phyloP scores from a whole-genome alignment of 2,888 invertebrate genomes.

The Erebia aethiops region DNA sequence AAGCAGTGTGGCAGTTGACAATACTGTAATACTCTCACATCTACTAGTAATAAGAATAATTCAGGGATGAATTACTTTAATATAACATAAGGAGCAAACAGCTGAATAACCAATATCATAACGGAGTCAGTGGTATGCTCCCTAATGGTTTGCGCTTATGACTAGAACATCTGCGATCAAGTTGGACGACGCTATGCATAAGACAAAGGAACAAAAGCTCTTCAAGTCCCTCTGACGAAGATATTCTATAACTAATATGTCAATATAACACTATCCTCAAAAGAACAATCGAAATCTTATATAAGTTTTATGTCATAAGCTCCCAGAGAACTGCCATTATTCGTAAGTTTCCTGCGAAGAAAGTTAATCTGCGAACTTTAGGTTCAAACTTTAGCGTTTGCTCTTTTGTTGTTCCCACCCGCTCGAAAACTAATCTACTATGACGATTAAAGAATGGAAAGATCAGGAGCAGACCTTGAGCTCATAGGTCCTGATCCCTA shows the following conservation, averaged over 20 bases:
- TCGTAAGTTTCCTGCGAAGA: background rate
- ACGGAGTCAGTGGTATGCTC: slow-evolving; percentile 20
- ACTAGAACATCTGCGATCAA: slow-evolving; percentile 31
- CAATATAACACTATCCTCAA: background rate
- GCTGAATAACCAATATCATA: slow-evolving; percentile 12
- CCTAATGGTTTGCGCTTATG: slow-evolving; percentile 32
- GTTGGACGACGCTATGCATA: slow-evolving; percentile 19
- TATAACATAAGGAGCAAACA: background rate
- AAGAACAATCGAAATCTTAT: background rate
- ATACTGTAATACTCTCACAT: too few relatives aligned
- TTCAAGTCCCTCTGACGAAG: background rate
- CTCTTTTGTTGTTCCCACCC: background rate
- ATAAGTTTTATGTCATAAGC: background rate
- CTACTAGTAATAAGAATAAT: background rate
- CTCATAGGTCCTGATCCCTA: too few relatives aligned
- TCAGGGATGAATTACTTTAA: background rate
- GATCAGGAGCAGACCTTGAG: background rate
- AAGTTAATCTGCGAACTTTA: background rate
- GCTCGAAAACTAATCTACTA: background rate
- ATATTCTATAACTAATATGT: background rate
- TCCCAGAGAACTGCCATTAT: background rate
- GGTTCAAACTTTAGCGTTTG: background rate
- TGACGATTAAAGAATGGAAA: background rate
- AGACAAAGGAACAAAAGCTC: background rate
- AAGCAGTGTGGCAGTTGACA: too few relatives aligned